Percentiles rank a stretch among this genome's conserved stretches.
Evolutionary conservation across 2,888 invertebrate species (phyloP).

Genomic region (Xestoiulus laeticollis): DNA sequence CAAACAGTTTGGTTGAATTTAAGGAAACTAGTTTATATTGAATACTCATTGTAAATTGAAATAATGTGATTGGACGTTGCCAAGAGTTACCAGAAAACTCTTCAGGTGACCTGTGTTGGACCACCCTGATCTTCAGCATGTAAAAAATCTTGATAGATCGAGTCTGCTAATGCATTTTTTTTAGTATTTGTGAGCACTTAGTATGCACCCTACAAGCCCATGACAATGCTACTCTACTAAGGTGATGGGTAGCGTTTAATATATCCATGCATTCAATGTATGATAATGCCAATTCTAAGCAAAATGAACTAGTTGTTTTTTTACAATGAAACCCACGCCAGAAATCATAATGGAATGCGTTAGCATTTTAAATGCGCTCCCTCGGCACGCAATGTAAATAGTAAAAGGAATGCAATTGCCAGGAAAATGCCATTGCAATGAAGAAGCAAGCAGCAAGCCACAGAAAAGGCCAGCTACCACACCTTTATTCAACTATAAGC

Average conservation of each 20-base stretch:
- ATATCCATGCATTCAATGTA: neutral
- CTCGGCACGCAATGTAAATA: neutral
- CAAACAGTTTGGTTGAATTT: no score
- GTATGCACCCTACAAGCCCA: neutral
- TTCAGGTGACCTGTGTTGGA: no score
- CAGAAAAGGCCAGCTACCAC: conserved; percentile 48
- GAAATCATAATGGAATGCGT: neutral
- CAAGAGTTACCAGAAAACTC: no score
- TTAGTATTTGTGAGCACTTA: no score
- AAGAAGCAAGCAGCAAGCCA: conserved; percentile 45
- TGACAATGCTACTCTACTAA: neutral
- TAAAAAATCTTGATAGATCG: no score
- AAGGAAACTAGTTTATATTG: no score
- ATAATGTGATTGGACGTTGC: no score
- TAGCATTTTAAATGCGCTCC: conserved; percentile 7
- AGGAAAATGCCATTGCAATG: conserved; percentile 31
- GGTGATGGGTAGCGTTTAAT: neutral
- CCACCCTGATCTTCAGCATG: no score
- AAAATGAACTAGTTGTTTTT: neutral
- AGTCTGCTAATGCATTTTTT: no score
- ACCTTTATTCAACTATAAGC: conserved; percentile 55
- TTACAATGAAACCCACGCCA: neutral
- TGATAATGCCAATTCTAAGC: neutral
- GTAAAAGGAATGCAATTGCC: neutral
- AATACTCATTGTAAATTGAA: no score